phyloP scores from a whole-genome alignment of 2,797 vertebrate genomes.

The Phrynocephalus guinanensis region DNA sequence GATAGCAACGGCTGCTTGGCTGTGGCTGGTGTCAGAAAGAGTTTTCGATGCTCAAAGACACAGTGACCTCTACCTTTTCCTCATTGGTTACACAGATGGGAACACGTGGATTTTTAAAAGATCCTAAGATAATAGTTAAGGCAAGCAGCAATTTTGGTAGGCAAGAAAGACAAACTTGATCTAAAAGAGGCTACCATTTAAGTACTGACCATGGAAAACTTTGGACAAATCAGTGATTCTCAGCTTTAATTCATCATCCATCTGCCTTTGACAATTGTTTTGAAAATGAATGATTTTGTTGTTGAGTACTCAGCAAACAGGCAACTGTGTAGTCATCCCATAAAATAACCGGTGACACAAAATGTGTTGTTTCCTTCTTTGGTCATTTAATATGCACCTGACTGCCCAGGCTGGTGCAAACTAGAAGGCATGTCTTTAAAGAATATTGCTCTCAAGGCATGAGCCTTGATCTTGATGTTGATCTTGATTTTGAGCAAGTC shows the following conservation, averaged over 20 bases:
- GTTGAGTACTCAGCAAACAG: no score
- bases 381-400: neutral
- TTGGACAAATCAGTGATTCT: neutral
- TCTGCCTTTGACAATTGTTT: no score
- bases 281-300: neutral
- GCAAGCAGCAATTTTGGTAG: neutral
- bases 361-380: neutral
- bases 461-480: no score
- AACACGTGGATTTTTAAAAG: neutral
- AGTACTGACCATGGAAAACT: neutral
- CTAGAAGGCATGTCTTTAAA: no score
- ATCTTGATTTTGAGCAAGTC: neutral
- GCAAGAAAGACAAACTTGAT: neutral
- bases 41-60: conserved; percentile 18
- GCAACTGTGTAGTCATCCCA: no score
- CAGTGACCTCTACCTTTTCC: neutral
- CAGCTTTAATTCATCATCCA: neutral
- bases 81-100: neutral
- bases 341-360: no score
- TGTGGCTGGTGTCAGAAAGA: neutral
- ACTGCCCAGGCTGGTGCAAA: no score
- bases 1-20: neutral
- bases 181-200: neutral
- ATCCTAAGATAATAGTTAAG: neutral
- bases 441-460: neutral